phyloP scores from a whole-genome alignment of 2,797 vertebrate species.

The Argya squamiceps region DNA sequence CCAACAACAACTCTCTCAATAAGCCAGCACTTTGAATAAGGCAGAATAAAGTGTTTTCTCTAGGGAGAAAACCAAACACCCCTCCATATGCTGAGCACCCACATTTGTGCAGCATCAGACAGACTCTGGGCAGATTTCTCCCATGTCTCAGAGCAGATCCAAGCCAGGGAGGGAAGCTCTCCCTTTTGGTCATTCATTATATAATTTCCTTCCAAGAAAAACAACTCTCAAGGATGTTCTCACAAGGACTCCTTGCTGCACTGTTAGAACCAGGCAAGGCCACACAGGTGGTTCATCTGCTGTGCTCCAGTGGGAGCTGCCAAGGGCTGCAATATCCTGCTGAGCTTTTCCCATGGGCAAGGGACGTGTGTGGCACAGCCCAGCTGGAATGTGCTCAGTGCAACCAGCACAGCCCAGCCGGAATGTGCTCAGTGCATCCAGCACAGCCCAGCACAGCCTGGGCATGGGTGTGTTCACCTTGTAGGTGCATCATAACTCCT shows the following conservation, averaged over 20 bases:
- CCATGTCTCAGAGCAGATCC: not conserved
- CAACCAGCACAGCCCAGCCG: fast-evolving
- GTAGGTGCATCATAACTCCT: not conserved
- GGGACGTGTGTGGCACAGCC: not conserved
- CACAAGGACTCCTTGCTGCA: not conserved
- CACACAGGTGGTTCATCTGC: not conserved
- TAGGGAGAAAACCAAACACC: not conserved
- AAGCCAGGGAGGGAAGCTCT: not conserved
- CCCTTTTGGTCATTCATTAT: not conserved
- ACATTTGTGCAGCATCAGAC: not conserved
- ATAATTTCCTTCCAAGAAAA: not conserved
- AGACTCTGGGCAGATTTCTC: not conserved
- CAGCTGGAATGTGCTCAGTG: not conserved
- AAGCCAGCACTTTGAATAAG: not conserved
- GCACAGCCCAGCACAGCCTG: not conserved
- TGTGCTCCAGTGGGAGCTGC: not conserved
- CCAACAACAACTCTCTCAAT: not conserved
- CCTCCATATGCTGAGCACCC: not conserved
- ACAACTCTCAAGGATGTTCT: not conserved
- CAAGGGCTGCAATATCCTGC: not conserved
- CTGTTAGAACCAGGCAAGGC: not conserved
- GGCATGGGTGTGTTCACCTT: not conserved
- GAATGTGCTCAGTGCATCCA: fast-evolving
- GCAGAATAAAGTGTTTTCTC: not conserved
- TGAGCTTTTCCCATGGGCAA: not conserved